Conservation (phyloP, 2,797 vertebrate species). For the Parambassis ranga region DNA sequence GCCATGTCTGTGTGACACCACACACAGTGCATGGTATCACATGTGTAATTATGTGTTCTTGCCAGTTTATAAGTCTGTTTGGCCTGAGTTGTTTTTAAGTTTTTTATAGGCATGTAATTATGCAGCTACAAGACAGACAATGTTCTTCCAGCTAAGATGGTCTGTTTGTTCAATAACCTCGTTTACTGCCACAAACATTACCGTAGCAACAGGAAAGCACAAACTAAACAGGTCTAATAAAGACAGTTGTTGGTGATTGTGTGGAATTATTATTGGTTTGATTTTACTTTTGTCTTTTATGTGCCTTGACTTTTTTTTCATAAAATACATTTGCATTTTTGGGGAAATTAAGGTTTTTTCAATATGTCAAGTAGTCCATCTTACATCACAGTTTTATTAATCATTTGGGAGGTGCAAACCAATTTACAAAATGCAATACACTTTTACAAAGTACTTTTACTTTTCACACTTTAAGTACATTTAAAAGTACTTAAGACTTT, state of each 20-base stretch:
- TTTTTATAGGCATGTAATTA: constrained; percentile 20
- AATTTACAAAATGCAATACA: no score
- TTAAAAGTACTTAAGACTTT: no score
- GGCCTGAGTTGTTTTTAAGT: constrained; percentile 15
- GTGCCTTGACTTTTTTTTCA: constrained; percentile 5
- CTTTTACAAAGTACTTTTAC: no score
- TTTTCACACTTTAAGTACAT: no score
- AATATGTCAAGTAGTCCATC: no score
- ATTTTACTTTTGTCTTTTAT: not conserved
- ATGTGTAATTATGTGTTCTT: constrained; percentile 5
- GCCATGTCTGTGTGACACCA: not conserved
- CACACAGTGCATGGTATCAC: not conserved
- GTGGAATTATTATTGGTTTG: not conserved
- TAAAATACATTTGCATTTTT: no score
- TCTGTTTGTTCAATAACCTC: constrained; percentile 6
- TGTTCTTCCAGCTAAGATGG: not conserved
- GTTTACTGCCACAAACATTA: not conserved
- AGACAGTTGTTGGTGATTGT: not conserved
- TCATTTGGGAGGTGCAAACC: no score
- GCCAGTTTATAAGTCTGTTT: constrained; percentile 15
- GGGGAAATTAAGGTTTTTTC: no score
- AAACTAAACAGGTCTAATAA: not conserved
- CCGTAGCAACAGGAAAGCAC: not conserved
- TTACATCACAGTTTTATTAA: no score
- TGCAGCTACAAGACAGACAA: not conserved